A percentile compares a stretch with the other conserved stretches of the same genome.
Evolutionary conservation across 2,888 invertebrate genomes (phyloP).

Genomic region (Nemoura dubitans): DNA sequence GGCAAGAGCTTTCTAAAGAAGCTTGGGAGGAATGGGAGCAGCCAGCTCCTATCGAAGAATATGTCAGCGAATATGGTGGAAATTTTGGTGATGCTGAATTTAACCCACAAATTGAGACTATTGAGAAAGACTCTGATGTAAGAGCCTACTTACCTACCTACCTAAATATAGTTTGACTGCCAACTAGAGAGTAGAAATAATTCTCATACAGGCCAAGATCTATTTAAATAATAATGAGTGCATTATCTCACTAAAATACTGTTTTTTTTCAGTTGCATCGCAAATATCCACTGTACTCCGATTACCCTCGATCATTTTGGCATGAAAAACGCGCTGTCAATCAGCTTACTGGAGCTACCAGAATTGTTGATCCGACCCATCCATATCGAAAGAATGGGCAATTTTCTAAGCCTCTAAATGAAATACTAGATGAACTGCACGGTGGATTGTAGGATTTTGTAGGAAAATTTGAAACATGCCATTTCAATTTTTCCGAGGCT

Average conservation of each 20-base stretch:
- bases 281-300: conserved; percentile 30
- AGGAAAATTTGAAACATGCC: neutral
- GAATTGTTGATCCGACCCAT: conserved; percentile 10
- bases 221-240: neutral
- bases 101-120: conserved; percentile 14
- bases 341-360: neutral
- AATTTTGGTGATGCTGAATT: neutral
- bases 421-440: conserved; percentile 30
- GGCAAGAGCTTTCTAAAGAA: conserved; percentile 13
- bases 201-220: neutral
- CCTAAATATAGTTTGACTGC: no score
- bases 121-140: conserved; percentile 36
- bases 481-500: neutral
- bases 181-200: no score
- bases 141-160: no score
- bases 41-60: conserved; percentile 32
- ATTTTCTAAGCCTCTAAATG: conserved; percentile 25
- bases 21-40: neutral
- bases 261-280: conserved; percentile 8
- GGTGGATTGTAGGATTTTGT: neutral
- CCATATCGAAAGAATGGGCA: conserved; percentile 22
- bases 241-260: no score
- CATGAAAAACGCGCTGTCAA: neutral
- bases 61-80: conserved; percentile 27
- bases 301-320: conserved; percentile 9